Evolutionary conservation across 2,797 vertebrate species (phyloP).

Genomic region (Onychomys leucogaster): DNA sequence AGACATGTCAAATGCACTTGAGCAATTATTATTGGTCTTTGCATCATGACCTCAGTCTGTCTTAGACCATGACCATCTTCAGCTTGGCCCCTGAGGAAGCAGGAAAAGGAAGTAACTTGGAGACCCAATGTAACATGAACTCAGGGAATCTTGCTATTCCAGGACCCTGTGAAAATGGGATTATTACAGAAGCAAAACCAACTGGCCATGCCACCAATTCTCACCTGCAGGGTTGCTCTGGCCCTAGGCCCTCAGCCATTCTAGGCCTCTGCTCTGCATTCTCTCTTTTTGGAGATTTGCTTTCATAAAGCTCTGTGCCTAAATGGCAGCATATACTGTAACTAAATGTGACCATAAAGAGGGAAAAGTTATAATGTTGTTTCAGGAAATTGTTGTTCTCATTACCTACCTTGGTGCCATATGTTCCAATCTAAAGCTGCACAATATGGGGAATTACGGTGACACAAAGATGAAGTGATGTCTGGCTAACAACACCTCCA

Average conservation of each 20-base stretch:
- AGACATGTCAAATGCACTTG: not conserved
- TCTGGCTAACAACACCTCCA: slow-evolving; percentile 85
- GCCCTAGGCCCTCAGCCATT: not conserved
- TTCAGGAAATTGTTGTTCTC: slow-evolving; percentile 82
- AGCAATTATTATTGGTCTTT: not conserved
- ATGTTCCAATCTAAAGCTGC: slow-evolving; percentile 86
- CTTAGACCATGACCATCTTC: not conserved
- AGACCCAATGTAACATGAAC: not conserved
- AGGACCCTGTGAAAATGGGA: not conserved
- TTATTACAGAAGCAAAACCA: not conserved
- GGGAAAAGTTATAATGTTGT: slow-evolving; percentile 81
- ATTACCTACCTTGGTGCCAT: slow-evolving; percentile 84
- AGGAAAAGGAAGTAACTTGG: not conserved
- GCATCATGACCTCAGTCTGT: not conserved
- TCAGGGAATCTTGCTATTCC: not conserved
- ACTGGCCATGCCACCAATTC: not conserved
- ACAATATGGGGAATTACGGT: slow-evolving; percentile 80
- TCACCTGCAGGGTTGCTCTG: not conserved
- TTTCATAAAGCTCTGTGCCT: slow-evolving; percentile 64
- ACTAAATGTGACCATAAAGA: slow-evolving; percentile 83
- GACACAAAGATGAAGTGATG: slow-evolving; percentile 86
- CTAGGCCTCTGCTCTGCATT: not conserved
- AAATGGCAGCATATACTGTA: slow-evolving; percentile 72
- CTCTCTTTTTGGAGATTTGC: slow-evolving; percentile 57
- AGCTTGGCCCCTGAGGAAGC: not conserved